Evolutionary conservation across 2,113 vertebrate species (phyloP).

Genomic region (Perccottus glenii): DNA sequence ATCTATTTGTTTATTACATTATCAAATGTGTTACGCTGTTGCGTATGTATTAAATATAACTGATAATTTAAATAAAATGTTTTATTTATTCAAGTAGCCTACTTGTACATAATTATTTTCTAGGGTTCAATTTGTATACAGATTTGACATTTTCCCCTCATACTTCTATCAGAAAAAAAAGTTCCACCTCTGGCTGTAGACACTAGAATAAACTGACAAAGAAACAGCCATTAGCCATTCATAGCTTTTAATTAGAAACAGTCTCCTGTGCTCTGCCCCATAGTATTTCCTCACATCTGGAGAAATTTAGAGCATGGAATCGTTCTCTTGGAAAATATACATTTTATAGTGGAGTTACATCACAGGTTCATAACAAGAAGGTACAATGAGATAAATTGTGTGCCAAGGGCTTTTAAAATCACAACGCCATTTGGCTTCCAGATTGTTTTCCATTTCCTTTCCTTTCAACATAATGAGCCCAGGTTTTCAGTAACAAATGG

Average conservation of each 20-base stretch:
- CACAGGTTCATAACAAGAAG: slow-evolving; percentile 65
- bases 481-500: slow-evolving; percentile 69
- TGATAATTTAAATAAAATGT: too few relatives aligned
- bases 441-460: slow-evolving; percentile 74
- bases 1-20: too few relatives aligned
- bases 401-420: slow-evolving; percentile 70
- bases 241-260: slow-evolving; percentile 52
- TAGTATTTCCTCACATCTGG: slow-evolving; percentile 43
- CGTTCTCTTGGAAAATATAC: slow-evolving; percentile 62
- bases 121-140: too few relatives aligned
- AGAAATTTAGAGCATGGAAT: slow-evolving; percentile 43
- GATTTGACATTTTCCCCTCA: too few relatives aligned
- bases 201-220: background rate
- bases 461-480: slow-evolving; percentile 68
- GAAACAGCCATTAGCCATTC: slow-evolving; percentile 8
- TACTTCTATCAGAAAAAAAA: too few relatives aligned
- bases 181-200: background rate
- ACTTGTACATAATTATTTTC: too few relatives aligned
- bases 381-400: slow-evolving; percentile 65
- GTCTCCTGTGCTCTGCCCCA: slow-evolving; percentile 13
- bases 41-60: too few relatives aligned
- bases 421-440: slow-evolving; percentile 65
- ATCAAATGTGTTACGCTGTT: too few relatives aligned
- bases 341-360: slow-evolving; percentile 70
- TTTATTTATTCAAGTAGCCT: too few relatives aligned